Evolutionary conservation across 1,140 invertebrate genomes (phyloP), one percentile per base, ranked within the genome.

Genomic region (Octopus sinensis): DNA sequence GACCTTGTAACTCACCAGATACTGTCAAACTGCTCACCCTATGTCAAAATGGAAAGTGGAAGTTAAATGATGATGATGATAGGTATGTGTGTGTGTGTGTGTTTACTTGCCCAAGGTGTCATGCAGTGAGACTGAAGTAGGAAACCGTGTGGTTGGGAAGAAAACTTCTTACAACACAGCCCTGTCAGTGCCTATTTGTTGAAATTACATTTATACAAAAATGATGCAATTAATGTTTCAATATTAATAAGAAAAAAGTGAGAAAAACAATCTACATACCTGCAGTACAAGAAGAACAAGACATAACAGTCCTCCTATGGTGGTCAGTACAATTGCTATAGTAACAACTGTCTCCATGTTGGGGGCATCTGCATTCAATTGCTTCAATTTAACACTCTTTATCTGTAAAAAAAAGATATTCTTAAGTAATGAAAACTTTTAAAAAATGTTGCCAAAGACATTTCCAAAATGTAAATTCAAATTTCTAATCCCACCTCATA

Each of bases 301-400:
- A 83, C 88, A 88, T 82, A 87, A 90, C 52, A 85, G 53, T 12
- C 86, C 89, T n/a, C 87, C 89, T 2, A 90, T 83, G 56, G 84
- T 80, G 6, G 86, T 86, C 23, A 90, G 86, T 17, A 84, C 81
- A 54, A 90, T 86, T 10, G 86, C 88, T 53, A 89, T 84, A 30
- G 86, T 87, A n/a, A 90, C 83, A 30, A 86, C 87, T 53, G 84
- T 81, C 23, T 84, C 83, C 68, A 73, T 73, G 17, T 73, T 73
- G 17, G 17, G 68, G 30, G 68, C 17, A 73, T 73, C 68, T 73
- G 68, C 30, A 43, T 43, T 43, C 30, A 43, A 43, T 43, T 43
- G 30, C 30, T 43, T 43, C 30, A 43, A 43, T 43, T 43, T 43
- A 3, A 43, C 30, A 43, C 30, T 43, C 30, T 43, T 43, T 43